Conservation (phyloP, 2,797 vertebrate species). For the Eospalax fontanierii region DNA sequence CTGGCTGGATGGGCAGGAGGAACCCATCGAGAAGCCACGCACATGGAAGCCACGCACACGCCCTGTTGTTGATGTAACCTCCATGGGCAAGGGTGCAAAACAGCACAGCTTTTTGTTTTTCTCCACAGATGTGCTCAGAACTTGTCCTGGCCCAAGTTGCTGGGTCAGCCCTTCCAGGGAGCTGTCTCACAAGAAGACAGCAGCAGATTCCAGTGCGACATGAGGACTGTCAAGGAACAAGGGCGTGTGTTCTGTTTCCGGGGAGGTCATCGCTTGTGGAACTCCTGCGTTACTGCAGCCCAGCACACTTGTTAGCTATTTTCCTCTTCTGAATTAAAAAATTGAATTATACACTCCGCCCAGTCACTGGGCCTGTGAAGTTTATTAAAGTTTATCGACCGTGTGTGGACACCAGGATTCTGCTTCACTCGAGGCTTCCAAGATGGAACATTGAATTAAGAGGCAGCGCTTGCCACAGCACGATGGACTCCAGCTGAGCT, state of each 20-base stretch:
- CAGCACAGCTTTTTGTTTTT: conserved; percentile 80
- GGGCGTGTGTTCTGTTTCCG: conserved; percentile 75
- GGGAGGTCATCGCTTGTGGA: conserved; percentile 71
- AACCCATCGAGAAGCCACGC: conserved; percentile 10
- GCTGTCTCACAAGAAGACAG: conserved; percentile 70
- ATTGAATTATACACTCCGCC: conserved; percentile 91
- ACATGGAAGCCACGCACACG: not conserved
- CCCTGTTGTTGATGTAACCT: conserved; percentile 44
- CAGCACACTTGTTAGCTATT: conserved; percentile 88
- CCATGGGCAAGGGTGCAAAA: conserved; percentile 61
- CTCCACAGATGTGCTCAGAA: conserved; percentile 71
- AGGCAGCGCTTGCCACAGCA: conserved; percentile 88
- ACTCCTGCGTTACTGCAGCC: conserved; percentile 83
- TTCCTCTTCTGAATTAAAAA: conserved; percentile 91
- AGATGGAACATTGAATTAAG: conserved; percentile 93
- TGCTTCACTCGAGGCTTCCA: conserved; percentile 88
- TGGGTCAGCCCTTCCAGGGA: conserved; percentile 48
- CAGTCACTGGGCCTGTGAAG: conserved; percentile 90
- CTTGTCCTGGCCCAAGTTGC: conserved; percentile 66
- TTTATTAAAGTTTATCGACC: conserved; percentile 94
- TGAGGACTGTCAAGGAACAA: conserved; percentile 77
- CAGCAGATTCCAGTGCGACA: conserved; percentile 82
- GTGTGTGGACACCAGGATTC: conserved; percentile 91
- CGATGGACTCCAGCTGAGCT: conserved; percentile 95
- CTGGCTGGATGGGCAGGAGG: conserved; percentile 13